phyloP scores from a whole-genome alignment of 2,888 invertebrate genomes.

The Phengaris alcon region DNA sequence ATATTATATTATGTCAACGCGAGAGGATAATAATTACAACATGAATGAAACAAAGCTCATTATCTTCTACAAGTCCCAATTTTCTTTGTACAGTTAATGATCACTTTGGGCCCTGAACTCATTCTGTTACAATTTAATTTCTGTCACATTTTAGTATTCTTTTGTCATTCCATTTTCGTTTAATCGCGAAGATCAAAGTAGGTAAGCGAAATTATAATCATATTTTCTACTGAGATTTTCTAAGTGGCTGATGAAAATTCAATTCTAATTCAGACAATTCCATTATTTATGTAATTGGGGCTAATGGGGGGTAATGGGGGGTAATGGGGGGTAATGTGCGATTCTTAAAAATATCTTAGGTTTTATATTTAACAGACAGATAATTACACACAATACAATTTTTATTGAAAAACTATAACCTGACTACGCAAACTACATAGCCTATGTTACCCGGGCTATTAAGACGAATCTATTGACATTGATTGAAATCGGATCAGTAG shows the following conservation, averaged over 20 bases:
- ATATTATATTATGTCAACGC: no score
- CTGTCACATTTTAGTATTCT: not conserved
- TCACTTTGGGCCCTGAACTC: not conserved
- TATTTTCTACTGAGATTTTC: slow-evolving; percentile 1
- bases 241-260: slow-evolving; percentile 6
- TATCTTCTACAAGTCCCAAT: no score
- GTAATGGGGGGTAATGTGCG: no score
- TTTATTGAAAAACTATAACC: not conserved
- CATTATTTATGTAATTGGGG: not conserved
- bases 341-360: not conserved
- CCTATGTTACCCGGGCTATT: no score
- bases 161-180: not conserved
- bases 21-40: no score
- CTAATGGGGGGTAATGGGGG: no score
- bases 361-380: not conserved
- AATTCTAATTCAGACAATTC: not conserved
- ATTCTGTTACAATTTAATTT: not conserved
- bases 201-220: not conserved
- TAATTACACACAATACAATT: no score
- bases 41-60: no score
- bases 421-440: no score
- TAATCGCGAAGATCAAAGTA: not conserved
- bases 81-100: not conserved
- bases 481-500: no score
- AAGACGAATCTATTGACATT: no score